Evolutionary conservation across 1,140 invertebrate genomes (phyloP).

Genomic region (Helicoverpa zea): DNA sequence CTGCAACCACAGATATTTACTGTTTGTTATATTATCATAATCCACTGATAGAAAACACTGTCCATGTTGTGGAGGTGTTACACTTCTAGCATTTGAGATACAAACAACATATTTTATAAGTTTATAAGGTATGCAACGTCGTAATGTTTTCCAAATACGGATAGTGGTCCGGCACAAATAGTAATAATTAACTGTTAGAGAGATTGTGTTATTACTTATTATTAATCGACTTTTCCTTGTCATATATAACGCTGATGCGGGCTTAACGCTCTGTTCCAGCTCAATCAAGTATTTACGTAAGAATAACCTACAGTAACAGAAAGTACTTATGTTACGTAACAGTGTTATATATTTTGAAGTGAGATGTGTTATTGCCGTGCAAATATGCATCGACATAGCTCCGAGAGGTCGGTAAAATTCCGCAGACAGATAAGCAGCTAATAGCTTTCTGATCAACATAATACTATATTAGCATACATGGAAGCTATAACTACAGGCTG

Average conservation of each 20-base stretch:
- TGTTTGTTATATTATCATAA: constrained; percentile 20
- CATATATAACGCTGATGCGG: not conserved
- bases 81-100: constrained; percentile 15
- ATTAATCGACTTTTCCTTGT: constrained; percentile 12
- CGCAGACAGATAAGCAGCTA: not conserved
- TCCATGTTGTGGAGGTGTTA: not conserved
- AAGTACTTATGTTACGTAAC: not conserved
- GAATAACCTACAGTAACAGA: constrained; percentile 4
- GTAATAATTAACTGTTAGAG: constrained; percentile 20
- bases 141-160: constrained; percentile 28
- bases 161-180: constrained; percentile 1
- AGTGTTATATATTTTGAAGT: not conserved
- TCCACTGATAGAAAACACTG: constrained; percentile 23
- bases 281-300: not conserved
- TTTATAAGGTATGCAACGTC: constrained; percentile 5
- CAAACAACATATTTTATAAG: constrained; percentile 24
- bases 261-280: not conserved
- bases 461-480: constrained; percentile 7
- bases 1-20: constrained; percentile 9
- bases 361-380: not conserved
- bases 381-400: not conserved
- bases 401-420: not conserved
- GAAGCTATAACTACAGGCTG: constrained; percentile 14
- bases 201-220: constrained; percentile 17
- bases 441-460: constrained; percentile 1